Base-by-base conservation (phyloP, 2,797 vertebrate genomes). In the Cossypha caffra region DNA sequence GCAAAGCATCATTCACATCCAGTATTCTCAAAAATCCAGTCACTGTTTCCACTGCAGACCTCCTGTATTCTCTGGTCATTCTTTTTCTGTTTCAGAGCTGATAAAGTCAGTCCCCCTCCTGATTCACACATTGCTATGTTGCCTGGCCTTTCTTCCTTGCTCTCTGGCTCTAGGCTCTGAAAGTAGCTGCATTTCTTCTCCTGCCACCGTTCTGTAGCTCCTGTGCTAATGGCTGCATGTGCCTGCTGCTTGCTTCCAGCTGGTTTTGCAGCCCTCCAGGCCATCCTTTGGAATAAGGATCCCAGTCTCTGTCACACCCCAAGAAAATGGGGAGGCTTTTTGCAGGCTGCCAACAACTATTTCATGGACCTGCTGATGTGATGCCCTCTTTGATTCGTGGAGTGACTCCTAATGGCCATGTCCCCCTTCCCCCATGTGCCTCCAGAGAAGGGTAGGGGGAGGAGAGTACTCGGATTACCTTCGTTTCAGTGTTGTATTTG, bases 11-110 rank as follows among this genome's bases (percentile, higher is more conserved):
- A 17, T 29, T 26, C 7, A 4, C 17, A 14, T 73, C 23, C 16
- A 16, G 5, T 77, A 24, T 87, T 86, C 38, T 91, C 5, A 62
- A 29, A 86, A 62, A 74, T 61, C 31, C 54, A 24, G 3, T 51
- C 26, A 31, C 38, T 61, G 6, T 62, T 89, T 72, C 63, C 8
- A 23, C 26, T 72, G 38, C 58, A 51, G 40, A 10, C 40, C 45
- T 88, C 24, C 25, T 58, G 20, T 63, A 21, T 64, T 80, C 38
- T 84, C 8, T 72, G 4, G 1, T 64, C 11, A 7, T 67, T 76
- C 29, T 77, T 45, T 52, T 82, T 89, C 78, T 95, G 84, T 54
- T 86, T 50, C 17, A 58, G 51, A 21, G n/a, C 72, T 93, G 85
- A 86, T 91, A 88, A 79, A 73, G 51, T 72, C 29, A 21, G 38